phyloP scores from a whole-genome alignment of 2,797 vertebrate species.

The Prunella strophiata region DNA sequence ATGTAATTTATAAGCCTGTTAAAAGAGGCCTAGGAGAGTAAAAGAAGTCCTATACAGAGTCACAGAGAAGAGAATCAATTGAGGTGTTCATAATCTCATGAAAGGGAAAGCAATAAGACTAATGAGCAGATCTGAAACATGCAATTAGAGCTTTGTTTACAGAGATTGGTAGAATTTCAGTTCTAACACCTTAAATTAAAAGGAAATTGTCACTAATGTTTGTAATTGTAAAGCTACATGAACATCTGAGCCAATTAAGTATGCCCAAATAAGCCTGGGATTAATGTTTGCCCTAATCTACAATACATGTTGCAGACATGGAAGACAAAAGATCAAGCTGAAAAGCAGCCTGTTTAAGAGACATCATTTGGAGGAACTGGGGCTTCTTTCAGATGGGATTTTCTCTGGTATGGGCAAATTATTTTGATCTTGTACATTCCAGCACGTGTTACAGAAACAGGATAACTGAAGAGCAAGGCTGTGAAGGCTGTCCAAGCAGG shows the following conservation, averaged over 20 bases:
- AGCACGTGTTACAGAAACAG: not conserved
- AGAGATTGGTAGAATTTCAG: not conserved
- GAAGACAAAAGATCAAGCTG: not conserved
- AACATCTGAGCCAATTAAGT: not conserved
- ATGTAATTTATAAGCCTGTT: not conserved
- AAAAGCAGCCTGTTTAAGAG: not conserved
- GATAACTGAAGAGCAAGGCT: not conserved
- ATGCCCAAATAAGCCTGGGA: not conserved
- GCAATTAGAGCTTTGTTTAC: not conserved
- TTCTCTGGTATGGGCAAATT: not conserved
- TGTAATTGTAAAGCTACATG: not conserved
- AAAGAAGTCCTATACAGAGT: not conserved
- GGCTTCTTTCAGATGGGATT: not conserved
- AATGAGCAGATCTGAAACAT: not conserved
- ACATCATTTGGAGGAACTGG: not conserved
- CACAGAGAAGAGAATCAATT: not conserved
- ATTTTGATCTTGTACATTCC: no score
- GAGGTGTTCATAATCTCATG: not conserved
- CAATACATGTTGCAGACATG: not conserved
- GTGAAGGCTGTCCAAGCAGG: not conserved
- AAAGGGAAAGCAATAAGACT: not conserved
- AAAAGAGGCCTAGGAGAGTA: not conserved
- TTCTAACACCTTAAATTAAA: not conserved
- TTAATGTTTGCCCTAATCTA: not conserved
- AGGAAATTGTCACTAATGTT: not conserved